These are phyloP conservation scores for Lepus timidus DNA, from an alignment of 2,113 vertebrate genomes.

Conservation along the genomic window DNA sequence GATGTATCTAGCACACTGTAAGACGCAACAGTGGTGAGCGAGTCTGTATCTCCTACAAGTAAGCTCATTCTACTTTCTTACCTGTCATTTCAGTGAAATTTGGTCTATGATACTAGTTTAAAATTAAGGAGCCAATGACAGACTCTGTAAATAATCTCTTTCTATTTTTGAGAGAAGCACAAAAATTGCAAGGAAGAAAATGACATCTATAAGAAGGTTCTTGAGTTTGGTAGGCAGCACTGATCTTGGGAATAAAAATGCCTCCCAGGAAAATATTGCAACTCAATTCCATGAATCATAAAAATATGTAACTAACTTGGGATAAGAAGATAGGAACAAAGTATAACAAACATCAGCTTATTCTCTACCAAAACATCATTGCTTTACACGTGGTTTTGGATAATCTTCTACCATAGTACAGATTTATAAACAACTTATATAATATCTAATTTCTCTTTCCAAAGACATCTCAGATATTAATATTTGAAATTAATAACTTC, in stretches of 20 bases:
- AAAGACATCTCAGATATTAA: constrained; percentile 21
- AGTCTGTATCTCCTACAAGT: neutral
- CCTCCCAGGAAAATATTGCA: constrained; percentile 22
- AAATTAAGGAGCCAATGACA: constrained; percentile 18
- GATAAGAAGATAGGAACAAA: constrained; percentile 23
- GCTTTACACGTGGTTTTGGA: neutral
- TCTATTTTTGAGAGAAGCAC: neutral
- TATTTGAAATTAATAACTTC: constrained; percentile 36
- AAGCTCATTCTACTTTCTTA: neutral
- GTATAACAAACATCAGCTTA: neutral
- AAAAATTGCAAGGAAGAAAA: neutral
- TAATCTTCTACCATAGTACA: neutral
- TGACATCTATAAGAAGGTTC: neutral
- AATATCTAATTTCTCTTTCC: constrained; percentile 15
- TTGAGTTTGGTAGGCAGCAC: neutral
- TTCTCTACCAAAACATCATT: neutral
- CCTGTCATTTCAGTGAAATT: neutral
- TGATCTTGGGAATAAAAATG: constrained; percentile 1
- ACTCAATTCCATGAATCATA: neutral
- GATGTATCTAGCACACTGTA: neutral
- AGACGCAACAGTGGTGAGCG: neutral
- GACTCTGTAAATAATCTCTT: neutral
- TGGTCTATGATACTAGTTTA: neutral
- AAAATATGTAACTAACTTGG: neutral
- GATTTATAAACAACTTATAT: constrained; percentile 9